Base-by-base conservation (phyloP, 2,888 invertebrate genomes). In the Chromoteleia sp. region DNA sequence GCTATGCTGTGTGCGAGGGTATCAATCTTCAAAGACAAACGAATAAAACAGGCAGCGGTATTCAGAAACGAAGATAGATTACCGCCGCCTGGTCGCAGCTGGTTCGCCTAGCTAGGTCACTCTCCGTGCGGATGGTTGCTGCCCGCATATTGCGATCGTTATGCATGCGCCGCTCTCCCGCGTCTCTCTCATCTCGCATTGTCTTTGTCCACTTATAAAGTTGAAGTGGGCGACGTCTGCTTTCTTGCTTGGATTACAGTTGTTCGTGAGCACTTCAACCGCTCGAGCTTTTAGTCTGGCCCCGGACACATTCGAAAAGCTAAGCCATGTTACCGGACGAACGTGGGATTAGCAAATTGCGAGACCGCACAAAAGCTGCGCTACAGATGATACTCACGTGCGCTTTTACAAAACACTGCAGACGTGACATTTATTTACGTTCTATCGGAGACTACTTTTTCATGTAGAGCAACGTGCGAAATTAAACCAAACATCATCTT, bases 11-110 rank as follows among this genome's bases (percentile, higher is more conserved):
- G 65, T 48, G 74, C 61, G 68, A 50, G 59, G 68, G 70, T 87
- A 85, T 87, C 84, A 85, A 86, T 86, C 88, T 84, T 81, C 83
- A 82, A 81, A 84, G 86, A 88, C 87, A 89, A 88, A 88, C 88
- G 87, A 86, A 86, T 82, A 84, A 87, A 87, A 86, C 85, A 84
- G 85, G 86, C 86, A 85, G 85, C 83, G 84, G 78, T 81, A 83
- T 83, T 82, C 75, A 75, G 85, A 63, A 87, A 90, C 88, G 87
- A 89, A 89, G 89, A 89, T 86, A 85, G 86, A 89, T 89, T 74
- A 85, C 85, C 84, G 58, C 81, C 82, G 85, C 65, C 63, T 65
- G 79, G 85, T 78, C 85, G 77, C 85, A 86, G 85, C 85, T 86
- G 86, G 82, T 68, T 81, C 77, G 74, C 73, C 82, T 74, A 79